Conservation (phyloP, 2,888 invertebrate species). For the Anorthoa munda region DNA sequence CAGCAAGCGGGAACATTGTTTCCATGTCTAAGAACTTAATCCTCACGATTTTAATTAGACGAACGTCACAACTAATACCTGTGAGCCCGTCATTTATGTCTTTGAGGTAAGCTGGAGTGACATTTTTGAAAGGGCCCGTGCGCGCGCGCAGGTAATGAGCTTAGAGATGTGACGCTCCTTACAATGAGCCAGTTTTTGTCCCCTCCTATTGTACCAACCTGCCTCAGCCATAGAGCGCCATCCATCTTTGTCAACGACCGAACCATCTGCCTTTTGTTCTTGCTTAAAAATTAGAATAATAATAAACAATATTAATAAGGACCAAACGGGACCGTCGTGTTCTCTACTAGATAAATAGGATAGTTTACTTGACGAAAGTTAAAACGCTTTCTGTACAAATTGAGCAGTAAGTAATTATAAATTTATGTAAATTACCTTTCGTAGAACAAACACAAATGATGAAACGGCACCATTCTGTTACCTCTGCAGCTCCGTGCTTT, state of each 20-base stretch:
- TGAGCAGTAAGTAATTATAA: slow-evolving; percentile 46
- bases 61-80: slow-evolving; percentile 79
- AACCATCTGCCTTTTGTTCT: slow-evolving; percentile 86
- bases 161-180: slow-evolving; percentile 77
- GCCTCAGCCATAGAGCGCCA: slow-evolving; percentile 76
- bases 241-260: slow-evolving; percentile 85
- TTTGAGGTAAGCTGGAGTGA: slow-evolving; percentile 79
- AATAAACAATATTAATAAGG: slow-evolving; percentile 78
- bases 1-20: slow-evolving; percentile 53
- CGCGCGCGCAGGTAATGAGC: slow-evolving; percentile 83
- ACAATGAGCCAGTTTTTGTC: slow-evolving; percentile 81
- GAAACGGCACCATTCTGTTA: slow-evolving; percentile 11
- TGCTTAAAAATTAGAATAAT: slow-evolving; percentile 88
- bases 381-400: slow-evolving; percentile 39
- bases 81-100: slow-evolving; percentile 71
- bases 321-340: slow-evolving; percentile 72
- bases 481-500: slow-evolving; percentile 14
- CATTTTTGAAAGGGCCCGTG: slow-evolving; percentile 83
- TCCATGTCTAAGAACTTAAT: slow-evolving; percentile 66
- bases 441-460: slow-evolving; percentile 46
- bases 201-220: slow-evolving; percentile 78
- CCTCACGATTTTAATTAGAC: slow-evolving; percentile 76
- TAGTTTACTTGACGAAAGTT: slow-evolving; percentile 54
- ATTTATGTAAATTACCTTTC: slow-evolving; percentile 46
- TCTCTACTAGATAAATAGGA: slow-evolving; percentile 66